phyloP scores from a whole-genome alignment of 2,113 vertebrate species.

The Myotis yumanensis region DNA sequence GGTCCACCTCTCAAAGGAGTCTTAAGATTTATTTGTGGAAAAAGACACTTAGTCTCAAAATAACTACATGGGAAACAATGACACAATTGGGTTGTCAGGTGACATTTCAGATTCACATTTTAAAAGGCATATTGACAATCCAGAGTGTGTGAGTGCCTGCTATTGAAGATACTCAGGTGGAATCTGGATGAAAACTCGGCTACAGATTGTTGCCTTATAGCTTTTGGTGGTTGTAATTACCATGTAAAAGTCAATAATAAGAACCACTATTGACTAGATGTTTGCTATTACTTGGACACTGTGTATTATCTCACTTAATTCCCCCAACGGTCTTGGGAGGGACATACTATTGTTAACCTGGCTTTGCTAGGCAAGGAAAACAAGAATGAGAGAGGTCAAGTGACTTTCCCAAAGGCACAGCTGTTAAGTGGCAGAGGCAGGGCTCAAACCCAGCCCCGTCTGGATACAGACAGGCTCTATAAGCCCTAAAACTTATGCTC shows the following conservation, averaged over 20 bases:
- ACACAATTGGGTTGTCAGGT: background rate
- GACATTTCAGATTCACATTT: conserved; percentile 1
- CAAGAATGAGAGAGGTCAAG: background rate
- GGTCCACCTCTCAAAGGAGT: background rate
- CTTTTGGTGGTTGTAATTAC: conserved; percentile 30
- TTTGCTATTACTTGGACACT: background rate
- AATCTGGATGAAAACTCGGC: conserved; percentile 11
- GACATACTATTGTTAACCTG: background rate
- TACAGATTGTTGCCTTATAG: conserved; percentile 22
- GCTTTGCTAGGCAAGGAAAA: conserved; percentile 44
- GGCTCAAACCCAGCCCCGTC: background rate
- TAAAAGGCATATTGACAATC: background rate
- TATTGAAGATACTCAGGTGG: background rate
- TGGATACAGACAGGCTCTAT: background rate
- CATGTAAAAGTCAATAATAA: background rate
- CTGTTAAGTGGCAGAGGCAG: background rate
- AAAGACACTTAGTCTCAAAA: conserved; percentile 29
- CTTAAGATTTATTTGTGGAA: background rate
- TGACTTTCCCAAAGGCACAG: background rate
- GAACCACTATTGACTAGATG: background rate
- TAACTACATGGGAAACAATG: conserved; percentile 9
- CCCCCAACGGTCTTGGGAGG: background rate
- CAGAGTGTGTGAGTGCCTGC: background rate
- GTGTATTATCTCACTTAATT: conserved; percentile 11
- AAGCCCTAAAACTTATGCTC: background rate